Evolutionary conservation across 2,888 invertebrate species (phyloP).

Genomic region (Trypoxylon attenuatum): DNA sequence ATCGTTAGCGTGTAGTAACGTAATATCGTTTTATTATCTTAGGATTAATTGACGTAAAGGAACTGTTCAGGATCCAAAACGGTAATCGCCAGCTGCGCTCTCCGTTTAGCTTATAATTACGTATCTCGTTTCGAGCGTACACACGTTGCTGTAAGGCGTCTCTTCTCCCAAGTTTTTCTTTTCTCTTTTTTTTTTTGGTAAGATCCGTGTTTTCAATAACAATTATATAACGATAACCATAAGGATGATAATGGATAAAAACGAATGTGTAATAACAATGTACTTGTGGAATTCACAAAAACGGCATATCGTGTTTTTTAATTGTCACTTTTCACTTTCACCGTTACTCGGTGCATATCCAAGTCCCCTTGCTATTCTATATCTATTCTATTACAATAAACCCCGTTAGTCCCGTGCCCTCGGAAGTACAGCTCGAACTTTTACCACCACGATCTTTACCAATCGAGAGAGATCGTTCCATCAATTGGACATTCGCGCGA

Average conservation of each 20-base stretch:
- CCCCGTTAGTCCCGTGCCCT: neutral
- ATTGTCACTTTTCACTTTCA: conserved; percentile 46
- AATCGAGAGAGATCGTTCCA: neutral
- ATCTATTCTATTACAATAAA: neutral
- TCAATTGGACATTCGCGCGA: conserved; percentile 58
- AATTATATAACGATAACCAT: conserved; percentile 54
- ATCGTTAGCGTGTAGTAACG: conserved; percentile 59
- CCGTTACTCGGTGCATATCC: conserved; percentile 33
- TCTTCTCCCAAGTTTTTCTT: conserved; percentile 35
- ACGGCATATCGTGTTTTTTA: conserved; percentile 62
- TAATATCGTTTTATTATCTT: conserved; percentile 66
- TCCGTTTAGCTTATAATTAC: conserved; percentile 38
- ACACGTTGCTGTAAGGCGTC: conserved; percentile 41
- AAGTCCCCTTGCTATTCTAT: conserved; percentile 5
- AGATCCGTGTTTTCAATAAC: conserved; percentile 53
- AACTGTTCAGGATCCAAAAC: conserved; percentile 19
- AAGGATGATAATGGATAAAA: conserved; percentile 54
- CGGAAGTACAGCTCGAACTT: neutral
- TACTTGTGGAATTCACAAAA: conserved; percentile 66
- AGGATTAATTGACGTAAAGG: conserved; percentile 51
- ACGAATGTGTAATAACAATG: conserved; percentile 66
- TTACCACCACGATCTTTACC: neutral
- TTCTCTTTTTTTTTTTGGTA: conserved; percentile 37
- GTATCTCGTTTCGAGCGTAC: conserved; percentile 41
- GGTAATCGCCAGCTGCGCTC: conserved; percentile 33